A percentile compares a stretch with the other conserved stretches of the same genome.
These are phyloP conservation scores for Neodiprion lecontei DNA, from an alignment of 1,140 invertebrate genomes.

Conservation along the genomic window DNA sequence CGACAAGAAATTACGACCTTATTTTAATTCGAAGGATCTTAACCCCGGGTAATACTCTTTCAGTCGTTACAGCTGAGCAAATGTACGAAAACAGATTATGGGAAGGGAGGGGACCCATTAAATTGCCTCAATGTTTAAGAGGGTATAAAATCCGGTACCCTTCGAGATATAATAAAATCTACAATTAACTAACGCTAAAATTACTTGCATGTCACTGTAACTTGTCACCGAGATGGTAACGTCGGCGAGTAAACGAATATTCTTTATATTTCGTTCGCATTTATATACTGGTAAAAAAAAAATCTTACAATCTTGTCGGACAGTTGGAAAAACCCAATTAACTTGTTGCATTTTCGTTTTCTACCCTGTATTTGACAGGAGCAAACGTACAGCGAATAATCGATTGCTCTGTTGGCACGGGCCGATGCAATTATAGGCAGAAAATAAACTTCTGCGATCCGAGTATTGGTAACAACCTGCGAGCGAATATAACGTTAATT, in stretches of 20 bases:
- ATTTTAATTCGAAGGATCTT: neutral
- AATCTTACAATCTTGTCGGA: no score
- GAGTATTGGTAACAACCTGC: neutral
- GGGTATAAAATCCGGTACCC: neutral
- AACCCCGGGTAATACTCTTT: conserved; percentile 3
- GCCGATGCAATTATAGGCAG: neutral
- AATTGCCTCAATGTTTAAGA: conserved; percentile 3
- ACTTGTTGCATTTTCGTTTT: neutral
- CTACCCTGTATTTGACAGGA: neutral
- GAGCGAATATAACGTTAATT: neutral
- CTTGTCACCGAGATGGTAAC: no score
- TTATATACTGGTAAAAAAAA: no score
- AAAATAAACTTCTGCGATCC: neutral
- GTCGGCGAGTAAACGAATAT: no score
- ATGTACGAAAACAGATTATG: conserved; percentile 2
- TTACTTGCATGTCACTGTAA: neutral
- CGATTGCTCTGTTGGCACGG: neutral
- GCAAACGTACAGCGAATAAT: neutral
- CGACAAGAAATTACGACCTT: neutral
- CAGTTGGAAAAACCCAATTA: neutral
- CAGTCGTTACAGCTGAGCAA: conserved; percentile 3
- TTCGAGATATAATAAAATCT: neutral
- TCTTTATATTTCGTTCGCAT: no score
- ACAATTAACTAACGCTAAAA: neutral
- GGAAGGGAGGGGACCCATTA: neutral